phyloP scores from a whole-genome alignment of 2,797 vertebrate genomes.

The Tympanoctomys barrerae region DNA sequence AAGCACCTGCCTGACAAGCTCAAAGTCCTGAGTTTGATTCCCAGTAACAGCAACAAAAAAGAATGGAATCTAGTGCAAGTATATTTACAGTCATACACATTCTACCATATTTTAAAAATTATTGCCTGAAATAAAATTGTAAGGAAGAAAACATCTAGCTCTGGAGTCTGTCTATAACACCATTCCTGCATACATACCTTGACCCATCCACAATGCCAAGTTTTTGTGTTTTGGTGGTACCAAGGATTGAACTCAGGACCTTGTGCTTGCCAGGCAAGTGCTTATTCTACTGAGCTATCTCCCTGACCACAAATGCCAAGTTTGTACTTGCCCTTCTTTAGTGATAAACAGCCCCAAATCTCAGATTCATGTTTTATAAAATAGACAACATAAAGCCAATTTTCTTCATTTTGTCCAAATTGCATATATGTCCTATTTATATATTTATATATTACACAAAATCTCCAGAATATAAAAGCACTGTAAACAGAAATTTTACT shows the following conservation, averaged over 20 bases:
- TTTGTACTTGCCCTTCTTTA: not conserved
- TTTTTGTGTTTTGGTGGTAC: not conserved
- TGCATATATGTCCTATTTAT: not conserved
- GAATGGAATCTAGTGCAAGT: not conserved
- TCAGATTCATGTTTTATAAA: constrained; percentile 32
- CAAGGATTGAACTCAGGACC: too few species aligned
- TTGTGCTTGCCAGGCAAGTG: too few species aligned
- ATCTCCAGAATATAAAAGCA: constrained; percentile 3
- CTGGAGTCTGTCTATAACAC: not conserved
- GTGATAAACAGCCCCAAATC: not conserved
- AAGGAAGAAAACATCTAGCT: not conserved
- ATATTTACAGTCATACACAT: not conserved
- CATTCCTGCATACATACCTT: not conserved
- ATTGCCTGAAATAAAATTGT: not conserved
- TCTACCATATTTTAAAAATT: not conserved
- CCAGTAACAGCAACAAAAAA: not conserved
- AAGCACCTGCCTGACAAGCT: too few species aligned
- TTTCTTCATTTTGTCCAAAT: not conserved
- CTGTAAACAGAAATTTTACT: not conserved
- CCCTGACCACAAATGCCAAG: not conserved
- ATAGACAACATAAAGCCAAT: not conserved
- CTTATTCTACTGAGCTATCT: too few species aligned
- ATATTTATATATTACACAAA: not conserved
- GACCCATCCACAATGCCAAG: not conserved
- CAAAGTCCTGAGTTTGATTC: too few species aligned